Base-by-base conservation (phyloP, 2,888 invertebrate species). In the Caenorhabditis japonica region DNA sequence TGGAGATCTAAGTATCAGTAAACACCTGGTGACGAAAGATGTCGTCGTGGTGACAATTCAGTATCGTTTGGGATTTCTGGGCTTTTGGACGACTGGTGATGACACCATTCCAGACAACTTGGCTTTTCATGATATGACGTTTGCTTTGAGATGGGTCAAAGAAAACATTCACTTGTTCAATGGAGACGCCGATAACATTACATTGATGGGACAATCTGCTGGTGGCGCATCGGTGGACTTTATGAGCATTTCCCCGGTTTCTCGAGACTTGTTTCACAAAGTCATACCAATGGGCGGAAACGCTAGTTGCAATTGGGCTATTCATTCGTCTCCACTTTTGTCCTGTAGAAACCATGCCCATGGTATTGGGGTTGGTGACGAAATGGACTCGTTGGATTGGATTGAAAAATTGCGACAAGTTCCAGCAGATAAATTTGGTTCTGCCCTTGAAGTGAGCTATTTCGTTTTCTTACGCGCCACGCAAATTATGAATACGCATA, bases 21-120 rank as follows among this genome's bases (percentile, higher is more conserved):
- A 81, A 52, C 64, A 76, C 25, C 34, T 81, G 27, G 70, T 70
- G 15, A 72, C 60, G 4, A 80, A 81, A 30, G 80, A 79, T 39
- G 78, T 81, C 1, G 66, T 81, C 5, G 78, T 77, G 1, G 80
- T 81, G 8, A 81, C 81, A 2, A 68, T 80, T 30, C 85, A 85
- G 60, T 81, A 81, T 51, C 77, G 81, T 19, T 51, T 77, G 8
- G 81, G 81, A 39, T 80, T 56, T 44, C 60, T 81, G 2, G 82
- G 82, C 1, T 79, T 83, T 39, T 80, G 74, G 62, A 73, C 78
- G 4, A 79, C 80, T 15, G 82, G 80, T 8, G 78, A 80, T 23
- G 69, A 53, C 3, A 30, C 59, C 0, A 73, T 75, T 58, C 80
- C 83, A 1, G 76, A 75, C 27, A 81, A 81, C 41, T 25, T 73